phyloP scores from a whole-genome alignment of 2,113 vertebrate species.

The Mohoua ochrocephala region DNA sequence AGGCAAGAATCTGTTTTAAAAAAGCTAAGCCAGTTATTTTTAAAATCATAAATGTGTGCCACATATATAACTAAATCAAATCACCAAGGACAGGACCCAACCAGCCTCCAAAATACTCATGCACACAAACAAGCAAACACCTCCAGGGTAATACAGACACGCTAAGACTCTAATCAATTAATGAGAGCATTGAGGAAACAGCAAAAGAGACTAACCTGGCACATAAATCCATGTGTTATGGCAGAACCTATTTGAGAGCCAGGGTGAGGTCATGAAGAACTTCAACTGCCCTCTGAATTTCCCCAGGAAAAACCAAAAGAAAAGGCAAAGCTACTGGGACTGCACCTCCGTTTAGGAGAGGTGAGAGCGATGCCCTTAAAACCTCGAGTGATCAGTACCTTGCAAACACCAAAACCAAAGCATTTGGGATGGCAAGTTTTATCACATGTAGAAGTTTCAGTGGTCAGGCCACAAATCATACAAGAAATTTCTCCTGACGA shows the following conservation, averaged over 20 bases:
- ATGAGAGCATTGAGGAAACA: background rate
- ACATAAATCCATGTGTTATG: background rate
- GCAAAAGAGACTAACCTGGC: background rate
- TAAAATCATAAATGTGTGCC: rapidly evolving
- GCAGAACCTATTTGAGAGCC: background rate
- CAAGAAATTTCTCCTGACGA: background rate
- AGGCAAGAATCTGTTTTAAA: background rate
- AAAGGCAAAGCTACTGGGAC: background rate
- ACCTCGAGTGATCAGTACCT: rapidly evolving
- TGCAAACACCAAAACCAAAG: background rate
- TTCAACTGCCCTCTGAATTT: background rate
- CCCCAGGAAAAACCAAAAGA: background rate
- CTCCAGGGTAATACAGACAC: background rate
- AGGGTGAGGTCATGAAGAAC: background rate
- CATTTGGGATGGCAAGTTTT: background rate
- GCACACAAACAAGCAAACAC: background rate
- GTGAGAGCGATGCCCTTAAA: background rate
- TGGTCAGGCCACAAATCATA: background rate
- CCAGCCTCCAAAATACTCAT: background rate
- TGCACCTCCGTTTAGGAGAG: background rate
- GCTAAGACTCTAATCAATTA: background rate
- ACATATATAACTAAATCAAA: background rate
- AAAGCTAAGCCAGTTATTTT: background rate
- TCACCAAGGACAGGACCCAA: background rate
- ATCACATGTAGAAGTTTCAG: background rate